Evolutionary conservation across 2,888 invertebrate species (phyloP), one percentile per base, ranked within the genome.

Genomic region (Bursaphelenchus okinawaensis): DNA sequence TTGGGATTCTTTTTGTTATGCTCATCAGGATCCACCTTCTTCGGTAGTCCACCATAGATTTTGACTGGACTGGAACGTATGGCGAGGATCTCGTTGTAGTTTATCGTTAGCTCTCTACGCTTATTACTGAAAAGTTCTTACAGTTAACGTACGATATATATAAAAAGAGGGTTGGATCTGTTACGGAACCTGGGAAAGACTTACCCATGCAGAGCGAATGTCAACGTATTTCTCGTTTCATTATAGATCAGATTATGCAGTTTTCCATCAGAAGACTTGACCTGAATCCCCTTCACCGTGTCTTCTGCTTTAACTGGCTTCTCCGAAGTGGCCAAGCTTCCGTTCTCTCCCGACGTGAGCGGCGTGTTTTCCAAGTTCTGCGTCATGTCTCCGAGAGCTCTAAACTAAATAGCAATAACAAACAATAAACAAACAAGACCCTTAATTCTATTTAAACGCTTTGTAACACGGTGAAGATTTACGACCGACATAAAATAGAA

Each of bases 21-120:
- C 20, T 40, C 57, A 2, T 65, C 67, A 9, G 59, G 52, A 4
- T 19, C 54, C n/a, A 66, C 20, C 7, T 22, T 55, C 19, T 55
- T 69, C 2, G 74, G 74, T 9, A 72, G 57, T 4, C 75, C 75
- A 22, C 59, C 60, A 20, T 56, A 24, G 0, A 72, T 63, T 26
- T 75, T 72, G 26, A 75, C 62, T 12, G 62, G 66, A 6, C 51
- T 55, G 56, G 59, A 56, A 9, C 72, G 68, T 26, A 72, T 61
- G 56, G 62, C 24, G 20, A 72, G 56, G 20, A 72, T 61, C 24
- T 69, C 72, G n/a, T 72, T 63, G 8, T 75, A 50, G 24, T 55
- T 28, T 20, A 72, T 28, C 23, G 61, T 55, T 24, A 68, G 55
- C 20, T 28, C 40, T 60, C 66, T 61, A 51, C 59, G 19, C 40